Percentiles rank a stretch among this genome's conserved stretches.
Evolutionary conservation across 2,113 vertebrate species (phyloP).

Genomic region (Aleadryas rufinucha): DNA sequence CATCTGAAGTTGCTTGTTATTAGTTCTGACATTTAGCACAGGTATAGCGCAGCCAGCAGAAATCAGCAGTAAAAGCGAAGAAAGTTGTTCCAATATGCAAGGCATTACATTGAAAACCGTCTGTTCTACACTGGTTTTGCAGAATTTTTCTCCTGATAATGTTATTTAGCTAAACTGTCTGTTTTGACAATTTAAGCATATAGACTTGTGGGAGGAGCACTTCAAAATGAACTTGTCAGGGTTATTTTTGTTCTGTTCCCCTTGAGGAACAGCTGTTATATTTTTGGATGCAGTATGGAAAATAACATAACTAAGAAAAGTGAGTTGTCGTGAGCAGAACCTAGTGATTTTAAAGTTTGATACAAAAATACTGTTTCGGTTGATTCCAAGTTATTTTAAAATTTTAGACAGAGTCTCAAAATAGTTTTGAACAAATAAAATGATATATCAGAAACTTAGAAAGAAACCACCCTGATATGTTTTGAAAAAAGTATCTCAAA

Average conservation of each 20-base stretch:
- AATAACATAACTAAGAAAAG: background rate
- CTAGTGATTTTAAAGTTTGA: background rate
- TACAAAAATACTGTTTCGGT: background rate
- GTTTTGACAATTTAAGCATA: background rate
- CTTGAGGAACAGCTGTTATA: background rate
- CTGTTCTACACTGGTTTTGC: background rate
- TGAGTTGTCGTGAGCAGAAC: background rate
- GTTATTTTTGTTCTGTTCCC: conserved; percentile 19
- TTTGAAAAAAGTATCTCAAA: background rate
- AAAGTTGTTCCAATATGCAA: background rate
- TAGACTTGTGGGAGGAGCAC: background rate
- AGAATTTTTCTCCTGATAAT: background rate
- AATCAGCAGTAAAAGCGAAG: background rate
- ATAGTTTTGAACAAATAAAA: background rate
- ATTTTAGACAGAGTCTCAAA: background rate
- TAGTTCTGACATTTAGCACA: background rate
- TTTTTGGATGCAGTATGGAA: background rate
- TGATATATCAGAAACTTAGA: background rate
- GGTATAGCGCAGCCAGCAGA: background rate
- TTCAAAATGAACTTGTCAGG: background rate
- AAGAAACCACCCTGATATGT: background rate
- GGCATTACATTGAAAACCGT: background rate
- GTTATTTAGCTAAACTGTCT: background rate
- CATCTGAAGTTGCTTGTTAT: background rate
- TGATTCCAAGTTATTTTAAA: background rate